Evolutionary conservation across 2,888 invertebrate genomes (phyloP), one percentile per base, ranked within the genome.

Genomic region (Pyrocoelia pectoralis): DNA sequence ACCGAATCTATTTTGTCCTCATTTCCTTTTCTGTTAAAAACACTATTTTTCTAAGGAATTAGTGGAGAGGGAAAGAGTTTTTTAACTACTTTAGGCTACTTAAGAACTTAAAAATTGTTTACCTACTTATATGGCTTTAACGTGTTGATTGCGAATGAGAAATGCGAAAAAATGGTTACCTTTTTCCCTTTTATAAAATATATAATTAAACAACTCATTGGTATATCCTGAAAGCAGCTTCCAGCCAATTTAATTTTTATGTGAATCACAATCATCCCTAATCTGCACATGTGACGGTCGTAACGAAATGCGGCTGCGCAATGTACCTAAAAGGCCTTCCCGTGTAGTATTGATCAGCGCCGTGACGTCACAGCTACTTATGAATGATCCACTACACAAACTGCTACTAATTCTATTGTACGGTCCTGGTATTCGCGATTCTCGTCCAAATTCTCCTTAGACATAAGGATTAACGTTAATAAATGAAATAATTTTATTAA

Each of bases 321-420:
- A 58, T 69, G 60, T 66, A 61, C 29, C 38, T 50, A 33, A 33
- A 71, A 70, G 69, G 68, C 71, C 73, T 70, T 68, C 70, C 70
- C 72, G 69, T 68, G 70, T 68, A 58, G 76, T 78, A 78, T 78
- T 78, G 78, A 78, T 78, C 78, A 70, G 71, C 50, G 43, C 53
- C 41, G 67, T 79, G 79, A 79, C 78, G 78, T 79, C 79, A 79
- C 75, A 69, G 70, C 72, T 73, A 77, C 76, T 77, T 75, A 76
- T 78, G 77, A 77, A 77, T 78, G 78, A 78, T 78, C 77, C 74
- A 76, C 74, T 76, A 75, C 73, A 76, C 76, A 76, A 76, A 76
- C 74, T 75, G 73, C 74, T 73, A 73, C 73, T 75, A 77, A 77
- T 76, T 76, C 71, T 70, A 65, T 61, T 65, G 61, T 61, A 61